Base-by-base conservation (phyloP, 2,797 vertebrate genomes). In the Cephalopachus bancanus region DNA sequence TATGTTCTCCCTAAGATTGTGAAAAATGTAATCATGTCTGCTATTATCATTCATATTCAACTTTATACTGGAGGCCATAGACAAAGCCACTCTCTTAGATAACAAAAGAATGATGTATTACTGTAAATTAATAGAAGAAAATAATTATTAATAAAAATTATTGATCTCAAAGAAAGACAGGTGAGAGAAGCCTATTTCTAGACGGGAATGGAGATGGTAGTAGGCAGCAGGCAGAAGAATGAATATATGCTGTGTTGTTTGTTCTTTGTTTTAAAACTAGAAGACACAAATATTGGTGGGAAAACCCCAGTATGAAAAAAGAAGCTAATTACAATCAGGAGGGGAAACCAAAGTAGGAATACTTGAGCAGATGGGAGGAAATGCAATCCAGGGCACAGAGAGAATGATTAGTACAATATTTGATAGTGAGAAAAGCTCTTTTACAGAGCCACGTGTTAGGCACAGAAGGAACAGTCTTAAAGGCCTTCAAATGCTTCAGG, bases 181-280 rank as follows among this genome's bases (percentile, higher is more conserved):
- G 75, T 80, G 60, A 80, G 71, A 83, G 22, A 72, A 55, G 6
- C 4, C 84, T 74, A 19, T 74, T 59, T 51, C 10, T 64, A 37
- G 24, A 59, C 69, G 51, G 22, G 22, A 72, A 10, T 64, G 17
- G 71, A 84, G 49, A 80, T 1, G 15, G 60, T 62, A 10, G 28
- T 83, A 33, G 80, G 33, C 72, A 67, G 28, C 44, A 89, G 19
- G 11, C n/a, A 7, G 28, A 69, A 4, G 22, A 69, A 90, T 67
- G 26, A 92, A 44, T 85, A 90, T 69, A 62, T 57, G 16, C 44
- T 3, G 4, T 37, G 20, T 55, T 74, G 16, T 57, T 86, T 14
- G 9, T 51, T 67, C 24, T 91, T 92, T 76, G 28, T n/a, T 84
- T 93, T 86, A 62, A 94, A 96, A 79, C 15, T 4, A 67, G 59